phyloP scores from a whole-genome alignment of 2,797 vertebrate genomes.

The Rhincodon typus region DNA sequence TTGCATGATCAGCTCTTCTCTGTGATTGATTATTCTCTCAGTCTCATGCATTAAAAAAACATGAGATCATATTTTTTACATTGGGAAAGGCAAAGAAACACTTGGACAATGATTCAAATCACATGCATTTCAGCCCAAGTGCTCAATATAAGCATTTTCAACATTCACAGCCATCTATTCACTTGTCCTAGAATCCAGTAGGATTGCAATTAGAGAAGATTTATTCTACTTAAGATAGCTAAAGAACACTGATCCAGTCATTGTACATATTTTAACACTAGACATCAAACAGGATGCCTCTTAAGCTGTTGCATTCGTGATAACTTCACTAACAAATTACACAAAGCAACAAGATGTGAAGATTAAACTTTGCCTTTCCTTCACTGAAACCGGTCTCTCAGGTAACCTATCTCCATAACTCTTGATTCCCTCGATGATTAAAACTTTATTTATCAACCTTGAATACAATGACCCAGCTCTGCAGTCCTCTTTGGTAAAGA shows the following conservation, averaged over 20 bases:
- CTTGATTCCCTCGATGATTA: too few relatives aligned
- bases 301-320: neutral
- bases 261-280: neutral
- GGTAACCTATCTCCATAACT: too few relatives aligned
- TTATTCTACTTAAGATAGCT: neutral
- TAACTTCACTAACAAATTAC: neutral
- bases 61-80: neutral
- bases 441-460: too few relatives aligned
- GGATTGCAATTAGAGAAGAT: neutral
- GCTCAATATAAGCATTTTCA: neutral
- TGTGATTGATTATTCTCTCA: neutral
- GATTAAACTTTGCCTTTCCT: neutral
- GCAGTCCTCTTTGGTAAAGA: too few relatives aligned
- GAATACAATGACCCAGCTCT: too few relatives aligned
- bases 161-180: neutral
- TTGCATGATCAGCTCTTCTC: neutral
- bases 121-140: neutral
- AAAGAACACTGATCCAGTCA: neutral
- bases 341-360: neutral
- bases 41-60: neutral
- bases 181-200: neutral
- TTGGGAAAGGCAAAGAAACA: neutral
- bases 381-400: too few relatives aligned
- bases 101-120: neutral
- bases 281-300: neutral